Evolutionary conservation across 1,140 invertebrate genomes (phyloP), one percentile per base, ranked within the genome.

Genomic region (Thaumatotibia leucotreta): DNA sequence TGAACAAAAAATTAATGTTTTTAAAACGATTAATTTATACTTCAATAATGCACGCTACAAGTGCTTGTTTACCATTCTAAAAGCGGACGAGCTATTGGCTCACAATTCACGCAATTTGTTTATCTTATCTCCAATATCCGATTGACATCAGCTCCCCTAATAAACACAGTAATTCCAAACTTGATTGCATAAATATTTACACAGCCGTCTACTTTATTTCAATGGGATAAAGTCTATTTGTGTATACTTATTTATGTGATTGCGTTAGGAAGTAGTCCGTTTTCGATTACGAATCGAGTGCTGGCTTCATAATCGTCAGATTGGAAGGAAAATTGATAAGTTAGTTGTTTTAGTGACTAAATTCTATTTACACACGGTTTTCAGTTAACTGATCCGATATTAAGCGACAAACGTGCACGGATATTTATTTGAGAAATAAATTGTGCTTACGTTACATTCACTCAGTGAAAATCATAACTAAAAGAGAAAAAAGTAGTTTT

Each of bases 301-400:
- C 24, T 64, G 52, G 27, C 52, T 23, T 4, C 31, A 70, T 75
- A 70, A 75, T 73, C 71, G 20, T 33, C 66, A 69, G 63, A 67
- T 70, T 67, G 70, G 24, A 63, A 33, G 49, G 31, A 65, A 75
- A 67, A 71, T 73, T 73, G 68, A 70, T 75, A 75, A 65, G 10
- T 50, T 11, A 50, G 17, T 68, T 54, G 66, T 61, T 65, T 73
- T 69, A 32, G 35, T 3, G 1, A 14, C 10, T 35, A 45, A n/a
- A n/a, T n/a, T n/a, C n/a, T n/a, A n/a, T n/a, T n/a, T n/a, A n/a
- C n/a, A n/a, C n/a, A n/a, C n/a, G n/a, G n/a, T n/a, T n/a, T n/a
- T n/a, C n/a, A n/a, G n/a, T n/a, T n/a, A n/a, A n/a, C n/a, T n/a
- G n/a, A n/a, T n/a, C n/a, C n/a, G n/a, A n/a, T n/a, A n/a, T n/a